Conservation (phyloP, 2,888 invertebrate species). For the Aethes cnicana region DNA sequence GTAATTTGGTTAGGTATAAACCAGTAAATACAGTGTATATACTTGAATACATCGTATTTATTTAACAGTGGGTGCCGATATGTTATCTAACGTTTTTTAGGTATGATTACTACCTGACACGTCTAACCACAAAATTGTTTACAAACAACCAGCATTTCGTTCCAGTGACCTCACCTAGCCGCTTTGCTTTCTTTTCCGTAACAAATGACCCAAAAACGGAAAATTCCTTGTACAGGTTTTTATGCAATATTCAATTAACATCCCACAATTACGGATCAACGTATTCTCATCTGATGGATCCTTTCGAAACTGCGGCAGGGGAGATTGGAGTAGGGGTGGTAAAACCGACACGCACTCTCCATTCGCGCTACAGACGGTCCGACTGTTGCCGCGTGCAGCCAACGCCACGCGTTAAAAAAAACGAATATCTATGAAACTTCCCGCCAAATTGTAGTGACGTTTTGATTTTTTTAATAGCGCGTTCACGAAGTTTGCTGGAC, state of each 20-base stretch:
- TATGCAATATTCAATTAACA: slow-evolving; percentile 66
- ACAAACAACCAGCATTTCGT: slow-evolving; percentile 7
- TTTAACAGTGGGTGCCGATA: too few species aligned
- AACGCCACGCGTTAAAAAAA: slow-evolving; percentile 45
- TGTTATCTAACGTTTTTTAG: too few species aligned
- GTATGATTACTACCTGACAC: too few species aligned
- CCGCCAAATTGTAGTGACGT: slow-evolving; percentile 29
- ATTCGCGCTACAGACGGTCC: slow-evolving; percentile 62
- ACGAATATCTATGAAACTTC: slow-evolving; percentile 31
- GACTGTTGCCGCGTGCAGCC: slow-evolving; percentile 63
- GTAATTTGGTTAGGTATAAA: too few species aligned
- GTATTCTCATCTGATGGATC: slow-evolving; percentile 61
- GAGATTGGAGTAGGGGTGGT: slow-evolving; percentile 75
- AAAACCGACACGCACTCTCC: slow-evolving; percentile 67
- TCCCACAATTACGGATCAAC: slow-evolving; percentile 47
- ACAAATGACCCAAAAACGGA: slow-evolving; percentile 43
- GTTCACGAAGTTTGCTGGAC: slow-evolving; percentile 9
- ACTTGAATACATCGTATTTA: too few species aligned
- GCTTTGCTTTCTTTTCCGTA: slow-evolving; percentile 33
- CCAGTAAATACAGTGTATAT: too few species aligned
- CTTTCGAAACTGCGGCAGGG: slow-evolving; percentile 76
- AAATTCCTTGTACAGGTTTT: slow-evolving; percentile 43
- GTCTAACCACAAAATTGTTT: not conserved
- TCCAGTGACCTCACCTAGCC: slow-evolving; percentile 18
- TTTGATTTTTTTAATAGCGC: slow-evolving; percentile 26